Evolutionary conservation across 1,140 invertebrate species (phyloP), one percentile per base, ranked within the genome.

Genomic region (Penaeus chinensis): DNA sequence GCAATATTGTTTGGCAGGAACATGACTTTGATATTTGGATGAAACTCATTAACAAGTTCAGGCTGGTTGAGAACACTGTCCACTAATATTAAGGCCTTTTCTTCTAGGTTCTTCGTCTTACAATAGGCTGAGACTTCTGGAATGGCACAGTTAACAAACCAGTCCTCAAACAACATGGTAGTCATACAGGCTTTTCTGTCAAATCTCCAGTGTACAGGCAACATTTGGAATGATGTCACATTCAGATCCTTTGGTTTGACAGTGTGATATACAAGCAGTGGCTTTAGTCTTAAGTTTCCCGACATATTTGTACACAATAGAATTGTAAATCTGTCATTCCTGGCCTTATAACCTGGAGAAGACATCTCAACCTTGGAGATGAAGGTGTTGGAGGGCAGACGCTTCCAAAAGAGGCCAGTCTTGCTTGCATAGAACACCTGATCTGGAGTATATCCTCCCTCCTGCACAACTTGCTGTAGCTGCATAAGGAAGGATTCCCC

Each of bases 1-100:
- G 69, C 10, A 11, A 37, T 20, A 71, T 71, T 71, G 11, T 13
- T 71, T 24, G 11, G 69, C 69, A 71, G 69, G 69, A 71, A 71
- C 69, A 71, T 71, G 69, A 71, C 69, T 19, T 71, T 71, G 69
- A 71, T 71, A 20, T 71, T 37, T 71, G 69, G 69, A 37, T 71
- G 69, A 37, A 71, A 71, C 11, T 71, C 69, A 37, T 71, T 71
- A 71, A 71, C 69, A 71, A 71, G n/a, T 24, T 71, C 69, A 18
- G 69, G 69, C 11, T 71, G 69, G n/a, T 13, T 37, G 16, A 37
- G 11, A 20, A 37, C 69, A 71, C 32, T 71, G 18, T 71, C 69
- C n/a, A 71, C 69, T 16, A 71, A 19, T 0, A 71, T 71, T 37
- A 71, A 18, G 32, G 32, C 69, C 69, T 71, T 71, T 37, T 71